Evolutionary conservation across 2,888 invertebrate species (phyloP).

Genomic region (Aspidiotus rigidus): DNA sequence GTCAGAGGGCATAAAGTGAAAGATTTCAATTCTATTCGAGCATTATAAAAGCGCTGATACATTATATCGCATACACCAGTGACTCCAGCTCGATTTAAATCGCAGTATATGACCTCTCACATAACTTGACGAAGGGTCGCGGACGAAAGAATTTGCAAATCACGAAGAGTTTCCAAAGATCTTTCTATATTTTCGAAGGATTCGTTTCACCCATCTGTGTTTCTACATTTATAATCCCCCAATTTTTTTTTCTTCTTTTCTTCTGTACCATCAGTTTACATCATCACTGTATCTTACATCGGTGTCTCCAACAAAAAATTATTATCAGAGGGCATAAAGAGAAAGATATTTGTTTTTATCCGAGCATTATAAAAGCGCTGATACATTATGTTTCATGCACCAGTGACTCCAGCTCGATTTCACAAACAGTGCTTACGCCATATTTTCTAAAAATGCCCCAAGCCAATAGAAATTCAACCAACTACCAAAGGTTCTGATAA

Average conservation of each 20-base stretch:
- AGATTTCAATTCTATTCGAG: neutral
- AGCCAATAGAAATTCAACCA: too few species aligned
- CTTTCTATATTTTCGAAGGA: too few species aligned
- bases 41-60: slow-evolving; percentile 5
- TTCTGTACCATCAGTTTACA: too few species aligned
- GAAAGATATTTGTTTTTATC: neutral
- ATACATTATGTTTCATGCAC: slow-evolving; percentile 5
- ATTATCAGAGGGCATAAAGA: slow-evolving; percentile 16
- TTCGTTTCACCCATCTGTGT: too few species aligned
- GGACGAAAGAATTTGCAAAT: too few species aligned
- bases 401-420: slow-evolving; percentile 22
- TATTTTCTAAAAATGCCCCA: too few species aligned
- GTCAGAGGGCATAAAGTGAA: neutral
- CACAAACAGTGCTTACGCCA: neutral
- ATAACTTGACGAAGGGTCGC: too few species aligned
- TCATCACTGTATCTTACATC: slow-evolving; percentile 5
- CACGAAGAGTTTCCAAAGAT: too few species aligned
- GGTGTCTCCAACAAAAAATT: slow-evolving; percentile 11
- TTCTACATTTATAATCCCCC: too few species aligned
- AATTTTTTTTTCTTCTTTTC: too few species aligned
- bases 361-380: slow-evolving; percentile 19
- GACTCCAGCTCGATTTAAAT: slow-evolving; percentile 7
- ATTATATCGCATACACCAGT: neutral
- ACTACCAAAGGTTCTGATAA: too few species aligned
- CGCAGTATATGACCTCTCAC: too few species aligned